Percentiles rank a stretch among this genome's conserved stretches.
phyloP scores from a whole-genome alignment of 35 echinoderm and acorn worm genomes.

The Heliocidaris tuberculata region DNA sequence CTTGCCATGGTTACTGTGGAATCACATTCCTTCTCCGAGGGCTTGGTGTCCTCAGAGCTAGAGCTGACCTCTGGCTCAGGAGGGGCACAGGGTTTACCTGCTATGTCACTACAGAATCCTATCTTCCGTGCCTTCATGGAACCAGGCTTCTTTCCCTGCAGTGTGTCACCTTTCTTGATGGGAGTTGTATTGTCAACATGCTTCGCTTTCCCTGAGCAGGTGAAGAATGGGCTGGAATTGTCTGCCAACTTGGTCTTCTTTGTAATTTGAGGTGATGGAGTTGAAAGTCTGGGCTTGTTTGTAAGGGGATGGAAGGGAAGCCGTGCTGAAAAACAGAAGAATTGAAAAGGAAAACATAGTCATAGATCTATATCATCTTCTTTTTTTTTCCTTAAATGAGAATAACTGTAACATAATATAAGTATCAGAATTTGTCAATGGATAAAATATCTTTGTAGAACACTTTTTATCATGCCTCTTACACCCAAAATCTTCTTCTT shows the following conservation, averaged over 20 bases:
- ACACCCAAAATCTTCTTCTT: background rate
- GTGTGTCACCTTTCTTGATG: constrained; percentile 36
- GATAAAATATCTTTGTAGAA: background rate
- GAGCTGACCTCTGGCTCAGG: constrained; percentile 60
- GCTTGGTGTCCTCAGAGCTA: constrained; percentile 48
- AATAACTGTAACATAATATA: background rate
- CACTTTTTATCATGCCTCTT: background rate
- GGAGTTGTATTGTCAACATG: constrained; percentile 34
- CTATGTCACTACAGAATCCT: background rate
- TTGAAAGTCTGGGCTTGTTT: constrained; percentile 27
- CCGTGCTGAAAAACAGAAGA: constrained; percentile 51
- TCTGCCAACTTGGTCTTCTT: constrained; percentile 60
- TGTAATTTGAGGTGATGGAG: constrained; percentile 11
- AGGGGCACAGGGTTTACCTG: background rate
- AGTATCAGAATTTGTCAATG: background rate
- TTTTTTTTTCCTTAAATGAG: background rate
- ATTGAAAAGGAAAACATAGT: background rate
- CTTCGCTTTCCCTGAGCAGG: background rate
- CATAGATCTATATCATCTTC: background rate
- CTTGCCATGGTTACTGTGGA: constrained; percentile 4
- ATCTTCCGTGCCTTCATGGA: background rate
- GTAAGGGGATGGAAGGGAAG: constrained; percentile 52
- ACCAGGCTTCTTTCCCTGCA: background rate
- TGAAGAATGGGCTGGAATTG: background rate
- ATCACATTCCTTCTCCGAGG: constrained; percentile 2